Evolutionary conservation across 2,113 vertebrate genomes (phyloP), one percentile per base, ranked within the genome.

Genomic region (Colistium nudipinnis): DNA sequence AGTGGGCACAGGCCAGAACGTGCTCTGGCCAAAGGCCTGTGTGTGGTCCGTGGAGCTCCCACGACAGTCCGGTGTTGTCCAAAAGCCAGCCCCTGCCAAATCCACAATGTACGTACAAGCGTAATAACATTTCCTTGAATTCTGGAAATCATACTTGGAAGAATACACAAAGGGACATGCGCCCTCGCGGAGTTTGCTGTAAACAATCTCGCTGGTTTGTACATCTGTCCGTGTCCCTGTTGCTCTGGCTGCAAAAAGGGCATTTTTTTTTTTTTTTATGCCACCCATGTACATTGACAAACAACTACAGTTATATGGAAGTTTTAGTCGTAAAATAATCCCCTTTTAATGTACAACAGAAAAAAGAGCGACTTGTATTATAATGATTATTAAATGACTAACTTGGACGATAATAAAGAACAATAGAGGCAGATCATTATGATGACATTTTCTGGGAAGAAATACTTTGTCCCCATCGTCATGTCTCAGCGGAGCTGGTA

Each of bases 21-120:
- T 69, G 51, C 67, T 78, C 69, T 79, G 59, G 65, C 72, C 54
- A 84, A 61, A 64, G 67, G 74, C 31, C 68, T 82, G 84, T 89
- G 87, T 90, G 91, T 90, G 87, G 89, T 91, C 88, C 70, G 11
- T 60, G 44, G 54, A 66, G 74, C 70, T 81, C 73, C 73, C 77
- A 82, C 57, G 80, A 79, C 66, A 79, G 49, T 59, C 13, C 47
- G 72, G 44, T 55, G 65, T 41, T 77, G 71, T 62, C 71, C 56
- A 78, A 81, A 33, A 79, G 41, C 62, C 68, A 76, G 59, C 4
- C 24, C 60, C 24, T 19, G 74, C 87, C 85, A 87, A 87, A 88
- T 86, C 84, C 81, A 77, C 77, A 87, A 81, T 76, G 80, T 76
- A 52, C 38, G 49, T 78, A 68, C 70, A 86, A 73, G 68, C n/a